A percentile compares a stretch with the other conserved stretches of the same genome.
Evolutionary conservation across 2,113 vertebrate genomes (phyloP).

Genomic region (Arenaria interpres): DNA sequence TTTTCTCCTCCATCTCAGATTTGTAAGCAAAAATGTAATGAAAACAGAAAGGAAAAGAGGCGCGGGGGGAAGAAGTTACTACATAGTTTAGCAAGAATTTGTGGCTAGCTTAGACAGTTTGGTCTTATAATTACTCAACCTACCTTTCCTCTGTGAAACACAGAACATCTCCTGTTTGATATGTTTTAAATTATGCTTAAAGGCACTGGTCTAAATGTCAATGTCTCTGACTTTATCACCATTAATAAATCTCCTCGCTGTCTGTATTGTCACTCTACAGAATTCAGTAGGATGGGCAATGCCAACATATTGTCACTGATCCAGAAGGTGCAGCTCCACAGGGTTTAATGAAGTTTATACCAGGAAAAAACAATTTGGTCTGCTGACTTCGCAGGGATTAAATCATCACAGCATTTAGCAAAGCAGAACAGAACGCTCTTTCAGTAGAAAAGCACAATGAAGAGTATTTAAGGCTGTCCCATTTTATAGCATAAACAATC

Average conservation of each 20-base stretch:
- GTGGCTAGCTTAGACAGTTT: not conserved
- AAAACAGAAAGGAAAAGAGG: not conserved
- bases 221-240: not conserved
- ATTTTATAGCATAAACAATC: not conserved
- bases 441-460: not conserved
- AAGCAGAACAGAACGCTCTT: not conserved
- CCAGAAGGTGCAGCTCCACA: not conserved
- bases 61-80: not conserved
- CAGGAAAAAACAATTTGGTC: not conserved
- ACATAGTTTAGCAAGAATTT: not conserved
- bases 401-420: slow-evolving; percentile 33
- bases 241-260: not conserved
- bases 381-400: not conserved
- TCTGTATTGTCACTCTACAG: not conserved
- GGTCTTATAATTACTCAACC: not conserved
- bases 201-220: not conserved
- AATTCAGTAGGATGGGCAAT: not conserved
- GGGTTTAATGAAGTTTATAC: not conserved
- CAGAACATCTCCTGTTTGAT: not conserved
- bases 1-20: not conserved
- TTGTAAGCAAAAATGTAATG: not conserved
- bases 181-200: not conserved
- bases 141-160: not conserved
- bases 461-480: not conserved
- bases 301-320: not conserved